phyloP scores from a whole-genome alignment of 2,113 vertebrate genomes.

The Myrmophylax atrothorax region DNA sequence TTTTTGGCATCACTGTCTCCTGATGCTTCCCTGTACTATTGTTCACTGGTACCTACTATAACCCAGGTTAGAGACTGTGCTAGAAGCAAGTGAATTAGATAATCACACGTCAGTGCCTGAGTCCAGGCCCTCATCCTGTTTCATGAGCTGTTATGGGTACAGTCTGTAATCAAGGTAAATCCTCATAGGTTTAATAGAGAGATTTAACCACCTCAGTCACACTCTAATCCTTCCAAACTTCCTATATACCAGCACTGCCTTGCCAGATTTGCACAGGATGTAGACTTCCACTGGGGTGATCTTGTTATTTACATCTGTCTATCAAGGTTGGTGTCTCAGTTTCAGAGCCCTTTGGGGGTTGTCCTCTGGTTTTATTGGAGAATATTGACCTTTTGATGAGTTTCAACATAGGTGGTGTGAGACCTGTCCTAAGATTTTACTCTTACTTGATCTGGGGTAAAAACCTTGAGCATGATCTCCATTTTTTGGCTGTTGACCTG shows the following conservation, averaged over 20 bases:
- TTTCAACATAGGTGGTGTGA: background rate
- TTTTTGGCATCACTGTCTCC: background rate
- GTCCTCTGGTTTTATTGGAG: background rate
- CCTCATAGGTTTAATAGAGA: background rate
- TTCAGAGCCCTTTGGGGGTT: background rate
- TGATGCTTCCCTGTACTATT: background rate
- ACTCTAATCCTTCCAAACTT: background rate
- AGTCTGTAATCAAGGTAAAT: background rate
- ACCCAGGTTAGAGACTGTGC: background rate
- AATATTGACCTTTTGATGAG: background rate
- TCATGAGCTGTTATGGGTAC: background rate
- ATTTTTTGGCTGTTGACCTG: background rate
- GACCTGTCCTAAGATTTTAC: background rate
- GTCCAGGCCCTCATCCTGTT: background rate
- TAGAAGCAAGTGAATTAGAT: background rate
- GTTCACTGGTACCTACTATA: background rate
- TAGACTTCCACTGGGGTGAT: background rate
- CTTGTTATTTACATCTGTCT: background rate
- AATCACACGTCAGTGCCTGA: background rate
- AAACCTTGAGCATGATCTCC: fast-evolving
- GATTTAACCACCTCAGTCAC: background rate
- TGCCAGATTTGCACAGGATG: background rate
- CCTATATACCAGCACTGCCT: fast-evolving
- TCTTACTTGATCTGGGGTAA: background rate
- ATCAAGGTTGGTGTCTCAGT: fast-evolving